These are phyloP conservation scores for Herpetotheres cachinnans DNA, from an alignment of 2,113 vertebrate species.

Conservation along the genomic window DNA sequence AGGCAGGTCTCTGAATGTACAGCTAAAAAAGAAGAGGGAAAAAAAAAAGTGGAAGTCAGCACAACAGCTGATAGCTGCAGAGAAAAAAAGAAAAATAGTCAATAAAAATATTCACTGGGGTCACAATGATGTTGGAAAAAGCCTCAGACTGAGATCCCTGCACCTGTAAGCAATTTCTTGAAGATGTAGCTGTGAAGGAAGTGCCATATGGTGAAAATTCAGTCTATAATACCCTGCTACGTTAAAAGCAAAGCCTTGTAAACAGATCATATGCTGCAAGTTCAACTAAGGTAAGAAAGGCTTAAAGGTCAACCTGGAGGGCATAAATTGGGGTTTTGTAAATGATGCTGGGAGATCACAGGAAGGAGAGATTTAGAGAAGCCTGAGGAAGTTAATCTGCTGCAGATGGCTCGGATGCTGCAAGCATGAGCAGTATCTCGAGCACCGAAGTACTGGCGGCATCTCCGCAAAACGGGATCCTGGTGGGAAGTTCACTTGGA, in stretches of 20 bases:
- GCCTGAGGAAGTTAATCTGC: neutral
- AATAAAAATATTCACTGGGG: neutral
- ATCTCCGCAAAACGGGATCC: rapidly evolving
- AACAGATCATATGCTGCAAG: neutral
- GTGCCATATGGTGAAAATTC: neutral
- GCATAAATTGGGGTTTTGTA: neutral
- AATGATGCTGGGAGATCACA: neutral
- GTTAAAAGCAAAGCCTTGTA: neutral
- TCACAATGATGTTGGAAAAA: neutral
- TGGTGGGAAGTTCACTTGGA: neutral
- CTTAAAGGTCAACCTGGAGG: neutral
- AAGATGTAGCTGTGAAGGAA: neutral
- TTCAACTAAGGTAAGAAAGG: neutral
- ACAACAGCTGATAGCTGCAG: neutral
- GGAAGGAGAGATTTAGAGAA: neutral
- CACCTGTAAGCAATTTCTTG: neutral
- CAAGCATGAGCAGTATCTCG: rapidly evolving
- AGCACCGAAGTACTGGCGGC: rapidly evolving
- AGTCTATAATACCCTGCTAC: neutral
- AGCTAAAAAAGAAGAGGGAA: neutral
- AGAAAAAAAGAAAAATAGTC: neutral
- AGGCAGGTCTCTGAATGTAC: neutral
- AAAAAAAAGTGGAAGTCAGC: neutral
- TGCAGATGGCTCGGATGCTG: neutral
- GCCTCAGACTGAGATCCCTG: neutral